Conservation (phyloP, 92 coral and sea anemone genomes). For the Scolanthus callimorphus region DNA sequence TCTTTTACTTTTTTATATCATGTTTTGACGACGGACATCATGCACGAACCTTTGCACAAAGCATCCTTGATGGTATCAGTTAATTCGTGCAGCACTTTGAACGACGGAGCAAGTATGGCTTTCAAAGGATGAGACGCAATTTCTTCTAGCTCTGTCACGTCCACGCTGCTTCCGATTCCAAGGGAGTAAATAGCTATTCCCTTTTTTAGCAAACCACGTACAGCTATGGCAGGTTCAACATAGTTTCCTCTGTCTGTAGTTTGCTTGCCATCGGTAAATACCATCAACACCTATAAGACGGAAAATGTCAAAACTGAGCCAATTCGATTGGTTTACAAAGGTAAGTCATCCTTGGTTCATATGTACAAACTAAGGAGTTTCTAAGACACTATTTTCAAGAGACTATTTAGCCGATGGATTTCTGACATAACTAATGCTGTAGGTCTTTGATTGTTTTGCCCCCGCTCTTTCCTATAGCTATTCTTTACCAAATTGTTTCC, state of each 20-base stretch:
- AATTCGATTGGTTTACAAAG: too few relatives aligned
- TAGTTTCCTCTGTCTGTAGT: not conserved
- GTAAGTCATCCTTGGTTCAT: too few relatives aligned
- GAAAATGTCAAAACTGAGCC: too few relatives aligned
- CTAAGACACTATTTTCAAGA: too few relatives aligned
- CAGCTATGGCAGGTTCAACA: not conserved
- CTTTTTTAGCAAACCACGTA: not conserved
- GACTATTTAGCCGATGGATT: too few relatives aligned
- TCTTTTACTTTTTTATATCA: too few relatives aligned
- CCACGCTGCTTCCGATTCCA: conserved; percentile 2
- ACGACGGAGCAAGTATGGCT: not conserved
- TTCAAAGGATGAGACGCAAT: not conserved
- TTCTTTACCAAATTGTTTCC: too few relatives aligned
- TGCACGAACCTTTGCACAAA: conserved; percentile 1
- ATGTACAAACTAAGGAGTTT: too few relatives aligned
- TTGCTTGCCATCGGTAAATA: conserved; percentile 7
- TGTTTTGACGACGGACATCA: too few relatives aligned
- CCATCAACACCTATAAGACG: not conserved
- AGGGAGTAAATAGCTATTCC: not conserved
- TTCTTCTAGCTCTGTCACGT: not conserved
- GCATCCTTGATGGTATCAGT: not conserved
- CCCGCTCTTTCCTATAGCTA: too few relatives aligned
- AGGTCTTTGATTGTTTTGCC: too few relatives aligned
- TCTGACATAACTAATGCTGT: too few relatives aligned
- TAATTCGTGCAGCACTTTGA: not conserved